These are phyloP conservation scores for Acanthiza pusilla DNA, from an alignment of 2,797 vertebrate species.

Conservation along the genomic window DNA sequence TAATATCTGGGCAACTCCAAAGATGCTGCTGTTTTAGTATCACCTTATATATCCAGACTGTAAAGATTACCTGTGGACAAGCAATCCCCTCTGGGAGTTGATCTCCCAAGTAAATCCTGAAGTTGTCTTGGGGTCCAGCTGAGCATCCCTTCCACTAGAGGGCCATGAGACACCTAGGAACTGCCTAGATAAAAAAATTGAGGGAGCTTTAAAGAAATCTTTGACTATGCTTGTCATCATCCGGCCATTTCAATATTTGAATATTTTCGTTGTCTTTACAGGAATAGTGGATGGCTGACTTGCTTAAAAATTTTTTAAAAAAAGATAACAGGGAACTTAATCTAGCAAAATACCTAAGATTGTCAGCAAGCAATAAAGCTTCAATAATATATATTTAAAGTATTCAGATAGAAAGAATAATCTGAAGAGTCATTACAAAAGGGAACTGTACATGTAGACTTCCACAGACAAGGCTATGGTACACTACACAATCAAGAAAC, in stretches of 20 bases:
- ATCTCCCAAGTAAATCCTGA: conserved; percentile 73
- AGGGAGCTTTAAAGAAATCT: conserved; percentile 71
- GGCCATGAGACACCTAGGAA: conserved; percentile 71
- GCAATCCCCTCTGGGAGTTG: conserved; percentile 67
- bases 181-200: conserved; percentile 74
- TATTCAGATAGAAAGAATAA: background rate
- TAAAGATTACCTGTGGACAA: conserved; percentile 73
- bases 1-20: background rate
- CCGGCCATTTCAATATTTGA: conserved; percentile 27
- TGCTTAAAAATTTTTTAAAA: background rate
- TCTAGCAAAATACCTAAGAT: background rate
- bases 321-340: background rate
- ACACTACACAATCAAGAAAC: conserved; percentile 29
- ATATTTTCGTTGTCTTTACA: conserved; percentile 8
- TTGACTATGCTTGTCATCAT: conserved; percentile 44
- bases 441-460: background rate
- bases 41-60: conserved; percentile 64
- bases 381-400: background rate
- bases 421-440: background rate
- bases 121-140: conserved; percentile 71
- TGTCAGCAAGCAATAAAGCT: background rate
- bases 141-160: conserved; percentile 75
- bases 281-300: conserved; percentile 26
- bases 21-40: background rate
- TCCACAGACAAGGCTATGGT: background rate